These are phyloP conservation scores for Scomberomorus guttatus DNA, from an alignment of 2,797 vertebrate species.

Conservation along the genomic window DNA sequence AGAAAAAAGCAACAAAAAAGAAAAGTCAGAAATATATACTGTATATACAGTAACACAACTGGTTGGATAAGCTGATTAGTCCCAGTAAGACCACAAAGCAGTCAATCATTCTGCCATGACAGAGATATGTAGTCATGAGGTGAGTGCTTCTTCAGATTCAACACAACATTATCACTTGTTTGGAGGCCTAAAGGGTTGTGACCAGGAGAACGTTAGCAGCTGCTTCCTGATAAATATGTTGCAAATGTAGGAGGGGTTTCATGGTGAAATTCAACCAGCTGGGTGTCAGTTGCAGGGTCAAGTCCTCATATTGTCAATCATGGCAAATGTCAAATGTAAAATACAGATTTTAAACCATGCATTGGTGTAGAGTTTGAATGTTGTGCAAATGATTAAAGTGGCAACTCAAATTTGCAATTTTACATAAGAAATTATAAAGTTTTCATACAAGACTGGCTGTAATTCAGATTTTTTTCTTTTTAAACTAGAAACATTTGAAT, in stretches of 20 bases:
- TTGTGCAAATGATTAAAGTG: not conserved
- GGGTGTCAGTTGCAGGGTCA: conserved; percentile 43
- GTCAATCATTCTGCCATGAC: conserved; percentile 1
- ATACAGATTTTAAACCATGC: not conserved
- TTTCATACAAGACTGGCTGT: too few relatives aligned
- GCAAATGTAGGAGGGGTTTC: conserved; percentile 12
- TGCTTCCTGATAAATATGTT: conserved; percentile 36
- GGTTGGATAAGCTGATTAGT: not conserved
- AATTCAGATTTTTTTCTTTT: too few relatives aligned
- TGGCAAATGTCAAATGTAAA: not conserved
- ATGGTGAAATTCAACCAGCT: not conserved
- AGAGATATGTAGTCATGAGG: conserved; percentile 21
- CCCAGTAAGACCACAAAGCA: not conserved
- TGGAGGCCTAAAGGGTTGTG: conserved; percentile 14
- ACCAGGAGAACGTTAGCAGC: conserved; percentile 45
- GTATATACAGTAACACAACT: not conserved
- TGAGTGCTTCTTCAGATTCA: conserved; percentile 21
- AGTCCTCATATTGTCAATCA: conserved; percentile 17
- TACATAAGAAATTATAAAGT: not conserved
- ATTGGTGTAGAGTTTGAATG: not conserved
- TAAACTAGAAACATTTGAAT: too few relatives aligned
- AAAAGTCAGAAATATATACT: not conserved
- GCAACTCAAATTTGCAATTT: not conserved
- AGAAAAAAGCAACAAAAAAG: not conserved
- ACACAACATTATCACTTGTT: conserved; percentile 42